Evolutionary conservation across 2,797 vertebrate genomes (phyloP), one percentile per base, ranked within the genome.

Genomic region (Phoeniculus purpureus): DNA sequence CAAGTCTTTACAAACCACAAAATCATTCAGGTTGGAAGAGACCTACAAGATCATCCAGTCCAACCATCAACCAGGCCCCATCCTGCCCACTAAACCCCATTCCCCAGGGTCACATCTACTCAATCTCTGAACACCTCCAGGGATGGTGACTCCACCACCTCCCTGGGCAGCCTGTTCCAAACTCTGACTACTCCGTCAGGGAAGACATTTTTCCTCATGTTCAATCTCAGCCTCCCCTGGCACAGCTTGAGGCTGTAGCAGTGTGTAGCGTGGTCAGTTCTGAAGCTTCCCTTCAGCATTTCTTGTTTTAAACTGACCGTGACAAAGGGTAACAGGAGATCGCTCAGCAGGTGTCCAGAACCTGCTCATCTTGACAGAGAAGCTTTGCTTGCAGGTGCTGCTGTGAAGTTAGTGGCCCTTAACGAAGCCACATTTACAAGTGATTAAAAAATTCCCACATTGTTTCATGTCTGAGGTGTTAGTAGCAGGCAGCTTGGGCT

Each of bases 381-480:
- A 18, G 40, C 50, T 85, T 2, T 1, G 71, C 54, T 19, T 79
- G 80, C 34, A 79, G 72, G 37, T 73, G 54, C 31, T 64, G 27
- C 64, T 72, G 12, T 29, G 37, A 67, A 58, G 64, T 65, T 31
- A 56, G 51, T 71, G 81, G 29, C 45, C 45, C 78, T 26, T 64
- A 43, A 50, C 56, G 43, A 72, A 45, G 62, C 47, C 54, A 79
- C 43, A 4, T 19, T 43, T 71, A 64, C 22, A 31, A 87, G 37
- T 27, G 25, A 62, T 76, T 70, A 6, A 67, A 87, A 68, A 34
- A 3, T 0, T 27, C 10, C 43, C 9, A 0, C 55, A 11, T 20
- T 8, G 2, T 62, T 71, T 80, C 47, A 67, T 18, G 40, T 87
- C 64, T 74, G 74, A 95, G 92, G 90, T 87, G 73, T 85, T 77